These are phyloP conservation scores for Drosophila rhopaloa DNA, from an alignment of 1,140 invertebrate species.

Conservation along the genomic window DNA sequence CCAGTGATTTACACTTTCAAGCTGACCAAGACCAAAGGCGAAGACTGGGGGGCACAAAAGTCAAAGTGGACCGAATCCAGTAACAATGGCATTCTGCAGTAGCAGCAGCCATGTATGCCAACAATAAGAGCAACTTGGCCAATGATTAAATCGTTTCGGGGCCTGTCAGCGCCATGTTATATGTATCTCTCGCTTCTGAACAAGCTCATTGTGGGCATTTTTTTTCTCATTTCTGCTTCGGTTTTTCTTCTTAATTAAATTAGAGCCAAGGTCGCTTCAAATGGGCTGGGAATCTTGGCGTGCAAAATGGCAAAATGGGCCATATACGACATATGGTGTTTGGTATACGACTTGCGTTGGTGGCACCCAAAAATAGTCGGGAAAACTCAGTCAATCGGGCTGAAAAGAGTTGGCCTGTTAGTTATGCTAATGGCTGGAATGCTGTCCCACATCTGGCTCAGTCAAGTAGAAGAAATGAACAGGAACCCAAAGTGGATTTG, in stretches of 20 bases:
- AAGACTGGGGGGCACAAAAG: constrained; percentile 1
- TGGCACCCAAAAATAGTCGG: constrained; percentile 31
- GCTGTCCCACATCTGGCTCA: constrained; percentile 18
- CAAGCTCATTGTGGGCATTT: constrained; percentile 21
- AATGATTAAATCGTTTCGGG: constrained; percentile 65
- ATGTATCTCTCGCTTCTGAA: constrained; percentile 42
- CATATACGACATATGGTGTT: constrained; percentile 11
- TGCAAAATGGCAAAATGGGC: constrained; percentile 1
- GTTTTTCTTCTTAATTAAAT: constrained; percentile 73
- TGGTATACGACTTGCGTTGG: constrained; percentile 45
- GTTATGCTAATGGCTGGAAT: constrained; percentile 57
- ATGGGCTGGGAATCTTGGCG: constrained; percentile 55
- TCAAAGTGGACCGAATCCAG: constrained; percentile 28
- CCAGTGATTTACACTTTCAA: constrained; percentile 45
- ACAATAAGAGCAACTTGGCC: constrained; percentile 26
- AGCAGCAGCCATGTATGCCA: neutral
- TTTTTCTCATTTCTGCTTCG: constrained; percentile 20
- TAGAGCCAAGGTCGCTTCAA: constrained; percentile 63
- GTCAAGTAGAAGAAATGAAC: constrained; percentile 41
- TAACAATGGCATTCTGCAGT: constrained; percentile 32
- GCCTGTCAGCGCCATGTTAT: constrained; percentile 45
- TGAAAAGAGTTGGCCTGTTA: constrained; percentile 8
- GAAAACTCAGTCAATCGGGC: constrained; percentile 30
- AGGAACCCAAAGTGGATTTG: constrained; percentile 16
- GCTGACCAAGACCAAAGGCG: neutral